Conservation (phyloP, 2,888 invertebrate genomes). For the Himalopsyche anomala region DNA sequence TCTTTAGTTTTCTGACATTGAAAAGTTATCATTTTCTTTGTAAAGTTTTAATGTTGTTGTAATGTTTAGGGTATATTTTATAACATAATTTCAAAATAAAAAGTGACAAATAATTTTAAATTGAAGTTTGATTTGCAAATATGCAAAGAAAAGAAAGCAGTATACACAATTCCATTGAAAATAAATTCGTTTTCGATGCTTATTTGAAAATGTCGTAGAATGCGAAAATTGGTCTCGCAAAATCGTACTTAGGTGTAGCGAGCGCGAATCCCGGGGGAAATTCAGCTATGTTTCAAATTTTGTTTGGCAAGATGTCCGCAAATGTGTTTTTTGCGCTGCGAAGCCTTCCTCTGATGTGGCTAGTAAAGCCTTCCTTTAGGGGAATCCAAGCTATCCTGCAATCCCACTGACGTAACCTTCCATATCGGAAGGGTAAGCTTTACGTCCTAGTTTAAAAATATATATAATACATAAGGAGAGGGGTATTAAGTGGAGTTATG, state of each 20-base stretch:
- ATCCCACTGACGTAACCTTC: not conserved
- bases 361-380: slow-evolving; percentile 21
- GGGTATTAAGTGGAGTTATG: not conserved
- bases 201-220: slow-evolving; percentile 30
- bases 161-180: not conserved
- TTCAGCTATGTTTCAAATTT: slow-evolving; percentile 42
- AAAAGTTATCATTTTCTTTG: no score
- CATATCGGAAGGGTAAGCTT: not conserved
- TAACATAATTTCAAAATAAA: no score
- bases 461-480: not conserved
- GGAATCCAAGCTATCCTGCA: slow-evolving; percentile 23
- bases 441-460: not conserved
- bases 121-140: no score
- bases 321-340: slow-evolving; percentile 38
- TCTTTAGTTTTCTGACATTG: no score
- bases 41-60: no score
- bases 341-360: slow-evolving; percentile 35
- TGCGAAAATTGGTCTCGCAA: not conserved
- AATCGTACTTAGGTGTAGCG: not conserved
- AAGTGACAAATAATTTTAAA: no score
- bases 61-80: no score
- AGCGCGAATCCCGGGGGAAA: slow-evolving; percentile 1
- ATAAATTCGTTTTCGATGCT: slow-evolving; percentile 6
- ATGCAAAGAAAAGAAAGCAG: not conserved
- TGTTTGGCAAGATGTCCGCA: slow-evolving; percentile 43